phyloP scores from a whole-genome alignment of 2,797 vertebrate species.

The Artibeus lituratus region DNA sequence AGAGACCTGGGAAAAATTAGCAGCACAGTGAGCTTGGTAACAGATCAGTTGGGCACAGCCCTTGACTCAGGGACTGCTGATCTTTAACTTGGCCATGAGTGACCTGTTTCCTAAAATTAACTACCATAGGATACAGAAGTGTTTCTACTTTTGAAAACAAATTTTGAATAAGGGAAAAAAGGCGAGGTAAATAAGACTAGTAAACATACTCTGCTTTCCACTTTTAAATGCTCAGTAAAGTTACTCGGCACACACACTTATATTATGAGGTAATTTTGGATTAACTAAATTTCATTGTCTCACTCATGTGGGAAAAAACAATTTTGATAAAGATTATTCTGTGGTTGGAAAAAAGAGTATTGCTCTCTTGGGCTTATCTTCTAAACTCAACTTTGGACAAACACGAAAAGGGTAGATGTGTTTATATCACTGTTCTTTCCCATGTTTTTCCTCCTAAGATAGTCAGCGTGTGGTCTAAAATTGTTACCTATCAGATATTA shows the following conservation, averaged over 20 bases:
- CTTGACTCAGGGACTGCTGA: not conserved
- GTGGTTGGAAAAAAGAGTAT: not conserved
- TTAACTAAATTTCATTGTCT: not conserved
- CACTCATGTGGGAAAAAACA: not conserved
- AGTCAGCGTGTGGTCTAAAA: not conserved
- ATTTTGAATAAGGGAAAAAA: not conserved
- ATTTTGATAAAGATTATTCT: not conserved
- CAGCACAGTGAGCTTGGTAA: not conserved
- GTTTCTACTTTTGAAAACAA: not conserved
- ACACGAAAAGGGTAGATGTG: not conserved
- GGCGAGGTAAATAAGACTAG: not conserved
- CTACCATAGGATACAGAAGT: not conserved
- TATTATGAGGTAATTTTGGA: not conserved
- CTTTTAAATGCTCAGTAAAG: not conserved
- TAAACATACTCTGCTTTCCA: not conserved
- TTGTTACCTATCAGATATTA: not conserved
- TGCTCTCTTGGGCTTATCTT: not conserved
- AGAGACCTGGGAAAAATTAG: not conserved
- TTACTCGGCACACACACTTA: not conserved
- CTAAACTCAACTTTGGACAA: not conserved
- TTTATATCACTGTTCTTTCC: not conserved
- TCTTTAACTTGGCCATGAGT: not conserved
- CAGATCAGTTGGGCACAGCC: not conserved
- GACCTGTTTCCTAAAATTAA: not conserved
- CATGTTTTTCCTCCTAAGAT: not conserved